Percentiles rank a stretch among this genome's conserved stretches.
phyloP scores from a whole-genome alignment of 2,888 invertebrate species.

The Julus scanicus region DNA sequence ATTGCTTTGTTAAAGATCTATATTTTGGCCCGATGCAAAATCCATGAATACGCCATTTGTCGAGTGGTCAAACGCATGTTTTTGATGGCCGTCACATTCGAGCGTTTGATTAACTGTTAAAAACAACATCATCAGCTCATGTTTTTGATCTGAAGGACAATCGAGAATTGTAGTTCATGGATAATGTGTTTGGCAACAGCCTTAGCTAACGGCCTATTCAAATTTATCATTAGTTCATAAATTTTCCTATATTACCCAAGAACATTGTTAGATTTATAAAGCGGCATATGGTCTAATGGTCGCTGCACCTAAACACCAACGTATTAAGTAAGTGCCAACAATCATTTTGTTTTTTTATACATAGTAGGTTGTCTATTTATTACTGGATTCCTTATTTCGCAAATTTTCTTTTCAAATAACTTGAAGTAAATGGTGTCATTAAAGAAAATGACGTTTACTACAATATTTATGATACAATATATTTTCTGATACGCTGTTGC shows the following conservation, averaged over 20 bases:
- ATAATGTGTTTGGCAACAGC: background rate
- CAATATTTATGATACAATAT: too few species aligned
- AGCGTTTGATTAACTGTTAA: conserved; percentile 35
- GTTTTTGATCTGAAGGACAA: conserved; percentile 13
- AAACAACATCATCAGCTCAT: conserved; percentile 16
- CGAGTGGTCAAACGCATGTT: conserved; percentile 28
- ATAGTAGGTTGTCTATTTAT: too few species aligned
- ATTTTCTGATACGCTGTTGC: too few species aligned
- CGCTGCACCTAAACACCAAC: background rate
- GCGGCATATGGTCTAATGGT: background rate
- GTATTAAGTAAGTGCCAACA: background rate
- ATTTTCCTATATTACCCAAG: background rate
- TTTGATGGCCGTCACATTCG: background rate
- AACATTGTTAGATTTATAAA: background rate
- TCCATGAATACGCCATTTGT: background rate
- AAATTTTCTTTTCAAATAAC: too few species aligned
- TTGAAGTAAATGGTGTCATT: too few species aligned
- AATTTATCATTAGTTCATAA: conserved; percentile 29
- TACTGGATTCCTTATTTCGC: too few species aligned
- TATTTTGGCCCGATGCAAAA: background rate
- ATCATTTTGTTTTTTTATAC: too few species aligned
- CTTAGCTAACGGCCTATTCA: background rate
- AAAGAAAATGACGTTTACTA: too few species aligned
- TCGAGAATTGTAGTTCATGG: conserved; percentile 5
- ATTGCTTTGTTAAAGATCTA: background rate